Conservation (phyloP, 2,888 invertebrate species). For the Ophion ellenae region DNA sequence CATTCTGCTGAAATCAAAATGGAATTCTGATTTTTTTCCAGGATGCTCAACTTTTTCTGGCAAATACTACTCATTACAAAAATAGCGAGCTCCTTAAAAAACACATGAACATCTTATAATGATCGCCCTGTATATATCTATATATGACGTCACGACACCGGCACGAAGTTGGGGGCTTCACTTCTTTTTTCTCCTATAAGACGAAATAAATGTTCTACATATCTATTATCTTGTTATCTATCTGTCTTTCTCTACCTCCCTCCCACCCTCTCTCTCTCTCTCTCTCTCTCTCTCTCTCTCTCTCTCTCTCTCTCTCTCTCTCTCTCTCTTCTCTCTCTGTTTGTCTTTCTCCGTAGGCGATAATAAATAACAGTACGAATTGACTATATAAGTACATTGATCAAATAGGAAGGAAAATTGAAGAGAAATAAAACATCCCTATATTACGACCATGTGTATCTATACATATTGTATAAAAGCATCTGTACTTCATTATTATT, state of each 20-base stretch:
- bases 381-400: constrained; percentile 77
- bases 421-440: constrained; percentile 71
- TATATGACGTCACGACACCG: constrained; percentile 59
- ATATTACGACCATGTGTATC: constrained; percentile 81
- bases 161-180: constrained; percentile 56
- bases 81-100: neutral
- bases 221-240: constrained; percentile 73
- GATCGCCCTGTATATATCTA: constrained; percentile 29
- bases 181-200: constrained; percentile 65
- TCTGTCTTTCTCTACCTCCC: constrained; percentile 71
- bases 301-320: constrained; percentile 67
- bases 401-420: constrained; percentile 68
- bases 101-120: constrained; percentile 14
- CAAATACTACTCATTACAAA: too few relatives aligned
- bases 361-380: constrained; percentile 77
- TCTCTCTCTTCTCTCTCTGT: constrained; percentile 62
- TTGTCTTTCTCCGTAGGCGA: constrained; percentile 74
- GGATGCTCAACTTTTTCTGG: too few relatives aligned
- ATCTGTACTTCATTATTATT: constrained; percentile 83
- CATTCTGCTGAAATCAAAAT: too few relatives aligned
- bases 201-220: constrained; percentile 72
- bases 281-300: constrained; percentile 66
- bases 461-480: constrained; percentile 83
- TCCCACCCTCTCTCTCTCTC: constrained; percentile 64
- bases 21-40: too few relatives aligned